These are phyloP conservation scores for Mactromeris polynyma DNA, from an alignment of 2,888 invertebrate genomes.

Conservation along the genomic window DNA sequence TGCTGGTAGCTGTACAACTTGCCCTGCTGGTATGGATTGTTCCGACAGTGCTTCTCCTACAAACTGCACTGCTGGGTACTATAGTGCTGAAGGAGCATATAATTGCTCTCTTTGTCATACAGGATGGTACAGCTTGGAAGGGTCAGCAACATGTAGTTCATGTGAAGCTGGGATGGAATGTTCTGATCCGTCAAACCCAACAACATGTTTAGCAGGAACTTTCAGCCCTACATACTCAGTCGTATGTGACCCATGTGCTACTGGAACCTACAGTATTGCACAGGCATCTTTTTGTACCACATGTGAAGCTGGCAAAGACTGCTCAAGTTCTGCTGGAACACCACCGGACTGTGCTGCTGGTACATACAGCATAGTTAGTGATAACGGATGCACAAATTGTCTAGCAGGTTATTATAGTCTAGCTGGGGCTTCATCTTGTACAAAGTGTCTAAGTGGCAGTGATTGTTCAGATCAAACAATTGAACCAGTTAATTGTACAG, in stretches of 20 bases:
- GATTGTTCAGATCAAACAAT: constrained; percentile 69
- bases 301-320: constrained; percentile 78
- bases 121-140: constrained; percentile 62
- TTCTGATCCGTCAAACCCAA: constrained; percentile 55
- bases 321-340: constrained; percentile 59
- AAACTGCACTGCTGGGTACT: constrained; percentile 66
- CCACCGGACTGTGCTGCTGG: constrained; percentile 59
- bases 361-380: constrained; percentile 37
- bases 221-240: constrained; percentile 78
- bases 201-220: constrained; percentile 77
- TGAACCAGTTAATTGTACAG: constrained; percentile 58
- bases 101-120: constrained; percentile 62
- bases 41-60: neutral
- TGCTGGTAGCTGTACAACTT: constrained; percentile 33
- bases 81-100: constrained; percentile 59
- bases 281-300: constrained; percentile 74
- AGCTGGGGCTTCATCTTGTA: constrained; percentile 32
- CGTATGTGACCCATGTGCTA: constrained; percentile 76
- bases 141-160: constrained; percentile 42
- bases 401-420: constrained; percentile 66
- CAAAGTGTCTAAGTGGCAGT: constrained; percentile 65
- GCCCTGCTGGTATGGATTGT: constrained; percentile 40
- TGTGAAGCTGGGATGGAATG: constrained; percentile 69
- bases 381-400: constrained; percentile 47
- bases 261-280: constrained; percentile 74